These are phyloP conservation scores for Clamator glandarius DNA, from an alignment of 2,797 vertebrate genomes.

Conservation along the genomic window DNA sequence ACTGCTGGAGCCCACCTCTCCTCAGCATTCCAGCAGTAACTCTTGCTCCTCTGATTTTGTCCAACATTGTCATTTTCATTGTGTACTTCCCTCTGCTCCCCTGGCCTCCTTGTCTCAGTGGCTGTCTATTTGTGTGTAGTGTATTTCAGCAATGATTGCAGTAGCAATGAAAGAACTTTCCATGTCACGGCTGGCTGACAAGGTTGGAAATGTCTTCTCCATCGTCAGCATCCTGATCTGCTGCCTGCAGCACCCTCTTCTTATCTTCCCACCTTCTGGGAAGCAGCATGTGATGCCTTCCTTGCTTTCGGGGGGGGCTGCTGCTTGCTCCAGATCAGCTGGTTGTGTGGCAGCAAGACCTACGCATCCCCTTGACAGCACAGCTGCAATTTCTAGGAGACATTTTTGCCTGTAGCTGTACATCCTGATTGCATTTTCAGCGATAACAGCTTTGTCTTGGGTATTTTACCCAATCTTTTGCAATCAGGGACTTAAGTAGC, in stretches of 20 bases:
- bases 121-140: background rate
- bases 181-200: fast-evolving
- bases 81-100: background rate
- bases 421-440: background rate
- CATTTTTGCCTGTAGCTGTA: background rate
- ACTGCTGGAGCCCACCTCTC: background rate
- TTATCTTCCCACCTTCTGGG: background rate
- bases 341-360: background rate
- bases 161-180: background rate
- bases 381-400: background rate
- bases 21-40: background rate
- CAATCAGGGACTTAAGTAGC: background rate
- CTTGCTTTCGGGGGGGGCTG: background rate
- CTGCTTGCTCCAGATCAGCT: background rate
- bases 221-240: fast-evolving
- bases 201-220: background rate
- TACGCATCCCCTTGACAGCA: fast-evolving
- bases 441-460: background rate
- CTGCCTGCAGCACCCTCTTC: background rate
- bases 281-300: background rate
- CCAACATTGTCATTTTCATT: background rate
- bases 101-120: fast-evolving
- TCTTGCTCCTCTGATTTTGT: background rate
- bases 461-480: background rate
- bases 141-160: background rate